Conservation (phyloP, 2,888 invertebrate genomes). For the Amblyjoppa fuscipennis region DNA sequence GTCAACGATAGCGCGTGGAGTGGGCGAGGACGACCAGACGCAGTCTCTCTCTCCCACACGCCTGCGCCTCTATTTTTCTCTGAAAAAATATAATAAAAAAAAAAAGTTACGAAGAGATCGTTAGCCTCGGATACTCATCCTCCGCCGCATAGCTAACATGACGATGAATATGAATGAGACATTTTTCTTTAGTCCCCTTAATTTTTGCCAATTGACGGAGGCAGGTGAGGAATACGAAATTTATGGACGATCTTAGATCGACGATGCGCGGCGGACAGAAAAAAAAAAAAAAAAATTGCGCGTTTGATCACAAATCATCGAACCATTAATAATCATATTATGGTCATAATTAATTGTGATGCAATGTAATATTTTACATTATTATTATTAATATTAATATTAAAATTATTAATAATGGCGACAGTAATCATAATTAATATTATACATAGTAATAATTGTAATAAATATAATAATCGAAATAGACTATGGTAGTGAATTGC, state of each 20-base stretch:
- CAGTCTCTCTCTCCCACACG: slow-evolving; percentile 3
- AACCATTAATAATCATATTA: too few species aligned
- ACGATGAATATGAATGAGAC: slow-evolving; percentile 51
- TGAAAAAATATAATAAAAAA: slow-evolving; percentile 12
- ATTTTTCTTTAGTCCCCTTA: background rate
- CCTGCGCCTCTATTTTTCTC: slow-evolving; percentile 3
- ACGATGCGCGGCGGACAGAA: background rate
- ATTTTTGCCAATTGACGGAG: slow-evolving; percentile 7
- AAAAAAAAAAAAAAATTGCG: background rate
- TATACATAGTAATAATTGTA: too few species aligned
- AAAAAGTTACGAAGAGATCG: slow-evolving; percentile 16
- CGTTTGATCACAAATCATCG: background rate
- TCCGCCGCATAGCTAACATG: slow-evolving; percentile 44
- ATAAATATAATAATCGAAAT: background rate
- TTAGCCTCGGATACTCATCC: slow-evolving; percentile 30
- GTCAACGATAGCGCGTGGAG: slow-evolving; percentile 45
- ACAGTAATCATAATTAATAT: too few species aligned
- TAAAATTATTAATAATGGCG: too few species aligned
- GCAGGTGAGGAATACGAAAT: slow-evolving; percentile 22
- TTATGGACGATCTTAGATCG: slow-evolving; percentile 41
- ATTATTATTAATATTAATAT: too few species aligned
- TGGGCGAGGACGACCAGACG: slow-evolving; percentile 39
- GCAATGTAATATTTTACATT: too few species aligned
- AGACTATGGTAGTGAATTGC: too few species aligned
- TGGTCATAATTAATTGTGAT: too few species aligned